Base-by-base conservation (phyloP, 2,113 vertebrate species). In the Tyto alba region DNA sequence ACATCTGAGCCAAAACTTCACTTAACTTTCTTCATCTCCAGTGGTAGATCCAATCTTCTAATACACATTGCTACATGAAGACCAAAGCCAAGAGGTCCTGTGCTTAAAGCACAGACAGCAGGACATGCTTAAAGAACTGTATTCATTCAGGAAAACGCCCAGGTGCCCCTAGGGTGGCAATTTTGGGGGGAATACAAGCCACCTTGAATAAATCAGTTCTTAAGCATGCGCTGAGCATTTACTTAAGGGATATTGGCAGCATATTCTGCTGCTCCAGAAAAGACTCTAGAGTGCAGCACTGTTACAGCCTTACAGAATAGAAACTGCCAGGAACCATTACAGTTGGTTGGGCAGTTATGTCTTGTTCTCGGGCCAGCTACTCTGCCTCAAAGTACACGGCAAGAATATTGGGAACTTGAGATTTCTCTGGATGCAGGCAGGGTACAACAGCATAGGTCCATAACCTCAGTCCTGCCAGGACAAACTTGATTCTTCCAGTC, bases 401-500 rank as follows among this genome's bases (percentile, higher is more conserved):
- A 43, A 53, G 30, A 48, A 30, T 32, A 21, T 17, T 16, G 50
- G 56, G 14, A 85, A 69, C 30, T 5, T 75, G 38, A 30, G 25
- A 75, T 17, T 22, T 7, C 27, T 52, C 3, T 43, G 34, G 57
- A 20, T 64, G 26, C 30, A 30, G 23, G 23, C 53, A 62, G 27
- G 40, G 10, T 15, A 17, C 10, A 8, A 53, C 9, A 66, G 15
- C 2, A 0, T 36, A 41, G 15, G 14, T 52, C 30, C 5, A 6
- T 29, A 50, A 36, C 14, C 17, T 74, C 30, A 30, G 22, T 25
- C n/a, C 19, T 75, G 23, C 17, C 20, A 30, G 52, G 14, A 30
- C 1, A 2, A 2, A 11, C 27, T 45, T 38, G 13, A 36, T 59
- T 69, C 18, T 94, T 69, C 30, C 50, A 18, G 13, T 40, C 11